Base-by-base conservation (phyloP, 2,888 invertebrate genomes). In the Pogonocherus hispidulus region DNA sequence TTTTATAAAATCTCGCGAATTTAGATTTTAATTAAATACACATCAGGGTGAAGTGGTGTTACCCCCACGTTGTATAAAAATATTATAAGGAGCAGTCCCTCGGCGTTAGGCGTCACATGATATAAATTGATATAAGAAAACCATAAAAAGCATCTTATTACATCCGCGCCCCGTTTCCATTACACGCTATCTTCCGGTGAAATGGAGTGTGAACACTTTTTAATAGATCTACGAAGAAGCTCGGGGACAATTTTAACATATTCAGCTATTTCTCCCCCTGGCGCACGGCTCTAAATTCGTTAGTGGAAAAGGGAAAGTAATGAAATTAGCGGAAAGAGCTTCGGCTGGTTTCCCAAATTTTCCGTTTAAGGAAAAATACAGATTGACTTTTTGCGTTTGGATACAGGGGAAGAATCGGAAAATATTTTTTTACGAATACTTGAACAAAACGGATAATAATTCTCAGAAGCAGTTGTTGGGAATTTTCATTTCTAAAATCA, bases 171-270 rank as follows among this genome's bases (percentile, higher is more conserved):
- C 22, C 46, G 3, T 47, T 59, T 47, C 59, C 59, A 59, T 59
- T 59, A 59, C 27, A 35, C 23, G 51, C 49, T 37, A 37, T 51
- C 62, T 37, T 49, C 47, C 32, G 37, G 51, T 37, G 62, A 62
- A 51, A 62, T 51, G 62, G 62, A 62, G 51, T 51, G 62, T 51
- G 62, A 62, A 62, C 37, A 62, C 27, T 51, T 49, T 62, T 37
- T 62, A 62, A 62, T 62, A 62, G 62, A 51, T 37, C 62, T 37
- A 51, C 62, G 9, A 47, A 8, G 41, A 2, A 9, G 51, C 19
- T 51, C 20, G 16, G 22, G 32, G 51, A 62, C 37, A 37, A 51
- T 51, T 62, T 37, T 62, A 62, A 62, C 62, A 62, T 62, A 51
- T 62, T 37, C 62, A 51, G 51, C 62, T 35, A 19, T 51, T 51